These are phyloP conservation scores for Bos taurus DNA, from an alignment of 2,113 vertebrate genomes.

Conservation along the genomic window ARS-UCD2.0 NC_037329.1:80628001-80628500, in stretches of 20 bases:
- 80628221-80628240: constrained; percentile 3
- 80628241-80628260: background rate
- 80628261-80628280: background rate
- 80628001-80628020: background rate
- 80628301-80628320: background rate
- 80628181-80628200: background rate
- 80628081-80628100: constrained; percentile 43
- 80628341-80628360: background rate
- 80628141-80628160: constrained; percentile 30
- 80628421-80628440: background rate
- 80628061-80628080: background rate
- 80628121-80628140: constrained; percentile 1
- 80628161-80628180: constrained; percentile 38
- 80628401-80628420: background rate
- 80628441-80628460: background rate
- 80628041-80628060: background rate
- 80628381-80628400: background rate
- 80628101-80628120: background rate
- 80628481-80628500: background rate
- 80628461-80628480: background rate
- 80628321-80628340: background rate
- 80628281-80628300: background rate
- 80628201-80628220: constrained; percentile 31
- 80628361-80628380: background rate
- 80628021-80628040: background rate